phyloP scores from a whole-genome alignment of 2,113 vertebrate species.

The Brachirus orientalis region DNA sequence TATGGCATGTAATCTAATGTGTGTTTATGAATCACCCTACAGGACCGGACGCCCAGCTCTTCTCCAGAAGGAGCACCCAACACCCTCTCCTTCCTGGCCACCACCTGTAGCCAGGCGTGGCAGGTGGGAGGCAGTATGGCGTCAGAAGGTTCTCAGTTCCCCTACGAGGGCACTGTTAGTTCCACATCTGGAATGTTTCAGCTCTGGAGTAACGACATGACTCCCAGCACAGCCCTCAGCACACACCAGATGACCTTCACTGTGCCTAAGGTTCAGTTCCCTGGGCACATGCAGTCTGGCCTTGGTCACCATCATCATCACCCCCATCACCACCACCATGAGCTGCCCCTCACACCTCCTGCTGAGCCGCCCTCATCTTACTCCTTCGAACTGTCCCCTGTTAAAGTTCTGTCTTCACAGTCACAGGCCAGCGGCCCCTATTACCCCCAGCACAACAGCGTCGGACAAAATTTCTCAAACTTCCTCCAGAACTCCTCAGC shows the following conservation, averaged over 20 bases:
- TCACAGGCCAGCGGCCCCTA: slow-evolving; percentile 75
- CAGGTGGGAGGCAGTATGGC: slow-evolving; percentile 72
- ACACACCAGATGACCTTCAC: slow-evolving; percentile 86
- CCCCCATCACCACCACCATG: slow-evolving; percentile 82
- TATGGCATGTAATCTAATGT: slow-evolving; percentile 1
- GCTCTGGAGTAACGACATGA: slow-evolving; percentile 86
- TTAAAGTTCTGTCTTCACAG: slow-evolving; percentile 84
- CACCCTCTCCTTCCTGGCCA: slow-evolving; percentile 83
- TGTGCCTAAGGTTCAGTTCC: slow-evolving; percentile 85
- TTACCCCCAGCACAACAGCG: slow-evolving; percentile 81
- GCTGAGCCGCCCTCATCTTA: slow-evolving; percentile 84
- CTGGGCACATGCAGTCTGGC: slow-evolving; percentile 79
- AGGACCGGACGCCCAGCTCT: slow-evolving; percentile 85
- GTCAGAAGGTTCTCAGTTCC: slow-evolving; percentile 77
- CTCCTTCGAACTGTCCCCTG: slow-evolving; percentile 87
- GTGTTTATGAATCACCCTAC: slow-evolving; percentile 16
- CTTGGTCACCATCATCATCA: slow-evolving; percentile 83
- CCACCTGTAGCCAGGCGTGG: slow-evolving; percentile 84
- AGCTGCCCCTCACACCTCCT: slow-evolving; percentile 87
- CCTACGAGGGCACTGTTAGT: slow-evolving; percentile 80
- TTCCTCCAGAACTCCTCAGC: slow-evolving; percentile 82
- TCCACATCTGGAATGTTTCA: slow-evolving; percentile 86
- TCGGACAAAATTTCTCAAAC: slow-evolving; percentile 84
- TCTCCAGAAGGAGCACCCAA: slow-evolving; percentile 81
- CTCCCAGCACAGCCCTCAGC: slow-evolving; percentile 76